Evolutionary conservation across 1,140 invertebrate species (phyloP).

Genomic region (Pseudoatta argentina): DNA sequence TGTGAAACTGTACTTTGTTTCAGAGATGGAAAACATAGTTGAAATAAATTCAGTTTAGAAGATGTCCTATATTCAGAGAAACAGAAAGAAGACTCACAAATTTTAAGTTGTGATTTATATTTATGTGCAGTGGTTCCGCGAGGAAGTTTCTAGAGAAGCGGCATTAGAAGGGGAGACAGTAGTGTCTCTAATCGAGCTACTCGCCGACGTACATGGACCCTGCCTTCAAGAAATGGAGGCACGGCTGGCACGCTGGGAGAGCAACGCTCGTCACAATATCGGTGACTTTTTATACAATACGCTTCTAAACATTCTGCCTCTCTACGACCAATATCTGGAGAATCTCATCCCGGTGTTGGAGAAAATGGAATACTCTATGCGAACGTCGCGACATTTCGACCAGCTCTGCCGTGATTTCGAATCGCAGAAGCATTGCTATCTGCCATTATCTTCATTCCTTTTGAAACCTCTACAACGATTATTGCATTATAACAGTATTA

Average conservation of each 20-base stretch:
- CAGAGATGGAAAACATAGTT: background rate
- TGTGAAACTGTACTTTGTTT: slow-evolving; percentile 76
- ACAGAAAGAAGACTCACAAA: background rate
- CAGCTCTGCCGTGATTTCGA: slow-evolving; percentile 94
- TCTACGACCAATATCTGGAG: slow-evolving; percentile 94
- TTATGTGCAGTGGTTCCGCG: slow-evolving; percentile 89
- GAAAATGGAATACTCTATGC: slow-evolving; percentile 91
- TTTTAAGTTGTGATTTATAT: slow-evolving; percentile 66
- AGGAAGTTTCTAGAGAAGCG: slow-evolving; percentile 89
- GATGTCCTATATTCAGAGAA: background rate
- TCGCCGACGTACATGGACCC: slow-evolving; percentile 89
- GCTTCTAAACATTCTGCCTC: slow-evolving; percentile 86
- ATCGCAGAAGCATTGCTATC: slow-evolving; percentile 93
- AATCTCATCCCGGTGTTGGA: slow-evolving; percentile 91
- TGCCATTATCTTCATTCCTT: slow-evolving; percentile 95
- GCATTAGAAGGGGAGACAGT: slow-evolving; percentile 87
- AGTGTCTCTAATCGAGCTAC: slow-evolving; percentile 88
- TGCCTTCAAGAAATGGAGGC: slow-evolving; percentile 91
- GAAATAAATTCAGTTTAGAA: background rate
- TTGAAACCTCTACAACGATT: slow-evolving; percentile 96
- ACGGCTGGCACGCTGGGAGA: slow-evolving; percentile 89
- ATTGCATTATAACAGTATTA: slow-evolving; percentile 93
- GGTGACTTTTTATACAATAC: slow-evolving; percentile 88
- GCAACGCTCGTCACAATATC: slow-evolving; percentile 87
- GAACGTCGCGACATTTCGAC: slow-evolving; percentile 91